phyloP scores from a whole-genome alignment of 30 jellyfish, hydroid and myxozoan genomes.

The Hydra vulgaris region DNA sequence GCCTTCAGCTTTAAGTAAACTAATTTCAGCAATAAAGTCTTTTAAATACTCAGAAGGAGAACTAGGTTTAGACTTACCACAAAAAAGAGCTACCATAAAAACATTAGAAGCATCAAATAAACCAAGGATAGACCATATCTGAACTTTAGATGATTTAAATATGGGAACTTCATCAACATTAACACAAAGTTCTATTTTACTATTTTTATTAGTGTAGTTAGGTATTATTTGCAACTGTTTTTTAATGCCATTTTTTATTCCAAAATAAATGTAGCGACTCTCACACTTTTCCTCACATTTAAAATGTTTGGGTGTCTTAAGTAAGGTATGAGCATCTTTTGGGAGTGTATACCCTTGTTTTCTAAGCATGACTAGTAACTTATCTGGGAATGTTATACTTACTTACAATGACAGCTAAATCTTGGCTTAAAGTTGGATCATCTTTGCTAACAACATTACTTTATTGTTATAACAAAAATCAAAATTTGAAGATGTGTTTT shows the following conservation, averaged over 20 bases:
- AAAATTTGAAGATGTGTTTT: not conserved
- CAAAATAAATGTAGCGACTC: not conserved
- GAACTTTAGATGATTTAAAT: not conserved
- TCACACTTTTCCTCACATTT: not conserved
- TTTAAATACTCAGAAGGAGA: not conserved
- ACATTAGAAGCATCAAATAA: not conserved
- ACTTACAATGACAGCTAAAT: not conserved
- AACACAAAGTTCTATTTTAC: not conserved
- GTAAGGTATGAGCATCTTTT: not conserved
- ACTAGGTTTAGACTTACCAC: conserved; percentile 7
- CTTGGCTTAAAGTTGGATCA: not conserved
- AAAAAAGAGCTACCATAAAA: not conserved
- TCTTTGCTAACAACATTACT: not conserved
- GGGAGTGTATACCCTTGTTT: not conserved
- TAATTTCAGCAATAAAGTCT: not conserved
- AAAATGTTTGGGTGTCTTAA: not conserved
- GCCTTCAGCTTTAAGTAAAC: not conserved
- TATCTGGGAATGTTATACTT: not conserved
- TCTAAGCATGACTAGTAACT: no score
- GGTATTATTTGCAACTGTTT: not conserved
- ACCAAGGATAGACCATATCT: not conserved
- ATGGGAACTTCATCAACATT: not conserved
- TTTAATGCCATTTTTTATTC: not conserved
- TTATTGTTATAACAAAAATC: not conserved
- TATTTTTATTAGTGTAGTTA: not conserved